Percentiles rank a stretch among this genome's conserved stretches.
phyloP scores from a whole-genome alignment of 2,888 invertebrate species.

The Oscheius sp. region DNA sequence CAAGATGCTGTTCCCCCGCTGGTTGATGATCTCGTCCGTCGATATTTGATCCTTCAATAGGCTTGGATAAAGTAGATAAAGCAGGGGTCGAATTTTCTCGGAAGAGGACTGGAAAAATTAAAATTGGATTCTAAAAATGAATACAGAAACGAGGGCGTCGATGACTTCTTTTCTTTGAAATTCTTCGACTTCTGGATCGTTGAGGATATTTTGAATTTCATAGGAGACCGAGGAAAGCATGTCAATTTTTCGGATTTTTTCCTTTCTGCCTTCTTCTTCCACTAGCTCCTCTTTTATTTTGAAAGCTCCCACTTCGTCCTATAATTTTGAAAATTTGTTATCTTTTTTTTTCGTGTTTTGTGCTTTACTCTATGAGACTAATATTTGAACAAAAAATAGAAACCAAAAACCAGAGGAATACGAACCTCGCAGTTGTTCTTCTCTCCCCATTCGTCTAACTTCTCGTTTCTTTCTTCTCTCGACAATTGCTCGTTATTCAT shows the following conservation, averaged over 20 bases:
- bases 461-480: conserved; percentile 3
- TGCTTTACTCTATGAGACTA: too few species aligned
- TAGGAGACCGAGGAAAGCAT: not conserved
- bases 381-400: too few species aligned
- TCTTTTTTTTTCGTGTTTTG: too few species aligned
- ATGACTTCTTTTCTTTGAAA: not conserved
- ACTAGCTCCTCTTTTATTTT: conserved; percentile 8
- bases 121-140: too few species aligned
- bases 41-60: conserved; percentile 8
- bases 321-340: too few species aligned
- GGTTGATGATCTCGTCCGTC: not conserved
- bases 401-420: too few species aligned
- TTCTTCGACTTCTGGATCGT: not conserved
- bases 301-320: conserved; percentile 3
- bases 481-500: conserved; percentile 2
- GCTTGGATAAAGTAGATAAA: not conserved
- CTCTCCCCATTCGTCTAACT: conserved; percentile 4
- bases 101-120: not conserved
- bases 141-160: not conserved
- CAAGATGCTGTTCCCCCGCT: not conserved
- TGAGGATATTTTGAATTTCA: not conserved
- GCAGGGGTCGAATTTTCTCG: not conserved
- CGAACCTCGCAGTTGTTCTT: not conserved
- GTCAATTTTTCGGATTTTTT: not conserved
- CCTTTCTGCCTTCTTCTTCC: conserved; percentile 7